phyloP scores from a whole-genome alignment of 2,888 invertebrate species.

The Drosophila colorata region DNA sequence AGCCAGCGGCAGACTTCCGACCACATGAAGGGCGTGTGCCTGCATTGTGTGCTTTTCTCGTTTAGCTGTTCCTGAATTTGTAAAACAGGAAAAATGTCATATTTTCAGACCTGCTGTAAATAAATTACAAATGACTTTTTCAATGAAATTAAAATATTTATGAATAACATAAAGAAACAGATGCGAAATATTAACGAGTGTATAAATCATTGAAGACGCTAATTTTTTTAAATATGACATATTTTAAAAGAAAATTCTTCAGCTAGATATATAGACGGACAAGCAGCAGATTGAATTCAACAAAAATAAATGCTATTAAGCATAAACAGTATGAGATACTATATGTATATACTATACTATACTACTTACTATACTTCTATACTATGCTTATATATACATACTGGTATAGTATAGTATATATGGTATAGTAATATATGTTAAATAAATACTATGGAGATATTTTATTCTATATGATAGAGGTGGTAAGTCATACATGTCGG shows the following conservation, averaged over 20 bases:
- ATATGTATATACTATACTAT: no score
- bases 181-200: slow-evolving; percentile 2
- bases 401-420: no score
- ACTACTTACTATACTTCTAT: no score
- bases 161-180: neutral
- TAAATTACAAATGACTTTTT: slow-evolving; percentile 34
- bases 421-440: no score
- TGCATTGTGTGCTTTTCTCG: slow-evolving; percentile 3
- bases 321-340: no score
- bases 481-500: no score
- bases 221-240: neutral
- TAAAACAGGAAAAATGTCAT: slow-evolving; percentile 46
- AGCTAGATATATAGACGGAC: no score
- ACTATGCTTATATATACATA: no score
- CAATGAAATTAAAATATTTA: neutral
- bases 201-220: slow-evolving; percentile 4
- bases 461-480: no score
- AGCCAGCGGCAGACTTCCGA: slow-evolving; percentile 46
- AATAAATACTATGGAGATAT: no score
- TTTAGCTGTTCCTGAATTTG: slow-evolving; percentile 37
- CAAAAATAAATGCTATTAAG: no score
- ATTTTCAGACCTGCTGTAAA: slow-evolving; percentile 14
- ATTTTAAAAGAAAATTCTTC: neutral
- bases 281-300: no score
- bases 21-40: slow-evolving; percentile 43